Evolutionary conservation across 2,888 invertebrate genomes (phyloP), one percentile per base, ranked within the genome.

Genomic region (Phaonia tiefii): DNA sequence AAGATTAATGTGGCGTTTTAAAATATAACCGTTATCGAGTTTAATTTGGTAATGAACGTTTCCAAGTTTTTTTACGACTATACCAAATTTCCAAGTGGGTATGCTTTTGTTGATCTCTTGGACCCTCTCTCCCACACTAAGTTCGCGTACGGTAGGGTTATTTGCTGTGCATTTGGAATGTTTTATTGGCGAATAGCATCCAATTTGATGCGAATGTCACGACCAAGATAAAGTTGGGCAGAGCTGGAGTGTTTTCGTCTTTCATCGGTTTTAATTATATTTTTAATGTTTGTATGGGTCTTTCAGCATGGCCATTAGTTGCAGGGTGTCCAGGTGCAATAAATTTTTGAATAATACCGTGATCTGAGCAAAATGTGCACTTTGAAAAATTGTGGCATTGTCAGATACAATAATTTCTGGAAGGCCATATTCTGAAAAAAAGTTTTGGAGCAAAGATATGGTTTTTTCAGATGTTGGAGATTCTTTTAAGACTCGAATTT

Each of bases 271-370:
- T 82, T 15, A 75, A 71, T 26, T 44, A 60, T 80, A 80, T 17
- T 74, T 49, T 10, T 20, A 25, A 39, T 49, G 93, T 92, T 93
- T 93, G 86, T 65, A 20, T 39, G 69, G 63, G 26, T 69, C 56
- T 39, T 49, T 25, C 75, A 76, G n/a, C n/a, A n/a, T n/a, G n/a
- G n/a, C n/a, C n/a, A n/a, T n/a, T n/a, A n/a, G n/a, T n/a, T n/a
- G n/a, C n/a, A n/a, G n/a, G n/a, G n/a, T n/a, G n/a, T 76, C 5
- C 74, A 1, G 76, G 79, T 10, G 76, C 82, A 26, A 82, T 79
- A 63, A 76, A 77, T 58, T 82, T 82, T 26, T 82, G 70, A 2
- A 79, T 17, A 17, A 81, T 81, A 17, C 75, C 78, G 15, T 69
- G 26, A 42, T 42, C 39, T 8, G 17, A 17, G 49, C 74, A 77